Conservation (phyloP, 2,797 vertebrate genomes). For the Sebastes reedi region DNA sequence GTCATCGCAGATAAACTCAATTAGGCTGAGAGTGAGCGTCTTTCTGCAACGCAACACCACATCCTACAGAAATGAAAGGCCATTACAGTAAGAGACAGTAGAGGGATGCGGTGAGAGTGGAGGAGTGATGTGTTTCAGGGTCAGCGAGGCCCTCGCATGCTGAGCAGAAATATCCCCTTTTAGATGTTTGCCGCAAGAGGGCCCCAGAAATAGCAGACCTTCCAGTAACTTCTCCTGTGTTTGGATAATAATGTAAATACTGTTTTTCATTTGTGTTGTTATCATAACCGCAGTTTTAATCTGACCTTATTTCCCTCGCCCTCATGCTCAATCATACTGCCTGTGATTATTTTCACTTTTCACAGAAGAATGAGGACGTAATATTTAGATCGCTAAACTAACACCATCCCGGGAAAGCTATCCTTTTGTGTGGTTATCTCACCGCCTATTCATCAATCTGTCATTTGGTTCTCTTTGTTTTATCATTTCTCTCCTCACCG, state of each 20-base stretch:
- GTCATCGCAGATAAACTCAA: slow-evolving; percentile 33
- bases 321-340: slow-evolving; percentile 39
- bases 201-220: slow-evolving; percentile 66
- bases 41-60: background rate
- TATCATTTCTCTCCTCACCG: slow-evolving; percentile 7
- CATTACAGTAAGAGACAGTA: slow-evolving; percentile 2
- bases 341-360: slow-evolving; percentile 56
- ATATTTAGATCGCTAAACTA: slow-evolving; percentile 32
- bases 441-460: slow-evolving; percentile 35
- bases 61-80: slow-evolving; percentile 1
- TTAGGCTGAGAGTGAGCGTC: slow-evolving; percentile 1
- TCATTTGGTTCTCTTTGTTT: slow-evolving; percentile 28
- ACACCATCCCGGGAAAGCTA: slow-evolving; percentile 8
- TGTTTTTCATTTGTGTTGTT: slow-evolving; percentile 62
- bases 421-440: slow-evolving; percentile 10
- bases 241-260: slow-evolving; percentile 71
- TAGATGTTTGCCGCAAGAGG: slow-evolving; percentile 59
- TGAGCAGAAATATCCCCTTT: slow-evolving; percentile 58
- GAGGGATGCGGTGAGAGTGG: slow-evolving; percentile 12
- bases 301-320: slow-evolving; percentile 33
- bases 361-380: slow-evolving; percentile 30
- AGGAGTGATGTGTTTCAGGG: slow-evolving; percentile 50
- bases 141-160: slow-evolving; percentile 46
- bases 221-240: slow-evolving; percentile 73
- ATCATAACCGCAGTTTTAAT: slow-evolving; percentile 53